These are phyloP conservation scores for Cygnus atratus DNA, from an alignment of 2,113 vertebrate genomes.

Conservation along the genomic window DNA sequence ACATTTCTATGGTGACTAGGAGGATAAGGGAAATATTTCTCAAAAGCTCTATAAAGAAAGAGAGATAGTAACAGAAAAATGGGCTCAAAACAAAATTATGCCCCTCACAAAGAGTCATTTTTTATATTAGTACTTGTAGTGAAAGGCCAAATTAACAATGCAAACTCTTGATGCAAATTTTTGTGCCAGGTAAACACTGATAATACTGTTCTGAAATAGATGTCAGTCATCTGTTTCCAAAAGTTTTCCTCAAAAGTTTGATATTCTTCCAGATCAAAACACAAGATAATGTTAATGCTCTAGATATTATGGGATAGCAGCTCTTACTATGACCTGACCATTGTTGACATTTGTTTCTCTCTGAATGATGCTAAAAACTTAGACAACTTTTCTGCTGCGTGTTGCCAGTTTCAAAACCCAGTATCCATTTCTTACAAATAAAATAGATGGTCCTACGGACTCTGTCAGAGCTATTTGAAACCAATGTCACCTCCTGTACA, in stretches of 20 bases:
- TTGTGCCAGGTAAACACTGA: background rate
- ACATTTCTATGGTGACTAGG: background rate
- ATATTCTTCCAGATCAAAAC: background rate
- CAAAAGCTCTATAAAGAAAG: background rate
- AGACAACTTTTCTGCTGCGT: rapidly evolving
- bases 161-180: background rate
- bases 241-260: background rate
- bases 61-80: background rate
- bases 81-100: background rate
- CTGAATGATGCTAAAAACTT: rapidly evolving
- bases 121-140: background rate
- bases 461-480: background rate
- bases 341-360: background rate
- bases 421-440: background rate
- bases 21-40: background rate
- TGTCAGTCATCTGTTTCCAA: background rate
- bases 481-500: background rate
- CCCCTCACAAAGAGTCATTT: background rate
- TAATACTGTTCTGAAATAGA: background rate
- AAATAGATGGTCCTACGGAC: background rate
- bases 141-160: background rate
- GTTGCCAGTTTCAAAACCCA: background rate
- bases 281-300: background rate
- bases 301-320: background rate
- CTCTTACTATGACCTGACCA: background rate